phyloP scores from a whole-genome alignment of 92 coral and sea anemone genomes.

The Pocillopora meandrina region DNA sequence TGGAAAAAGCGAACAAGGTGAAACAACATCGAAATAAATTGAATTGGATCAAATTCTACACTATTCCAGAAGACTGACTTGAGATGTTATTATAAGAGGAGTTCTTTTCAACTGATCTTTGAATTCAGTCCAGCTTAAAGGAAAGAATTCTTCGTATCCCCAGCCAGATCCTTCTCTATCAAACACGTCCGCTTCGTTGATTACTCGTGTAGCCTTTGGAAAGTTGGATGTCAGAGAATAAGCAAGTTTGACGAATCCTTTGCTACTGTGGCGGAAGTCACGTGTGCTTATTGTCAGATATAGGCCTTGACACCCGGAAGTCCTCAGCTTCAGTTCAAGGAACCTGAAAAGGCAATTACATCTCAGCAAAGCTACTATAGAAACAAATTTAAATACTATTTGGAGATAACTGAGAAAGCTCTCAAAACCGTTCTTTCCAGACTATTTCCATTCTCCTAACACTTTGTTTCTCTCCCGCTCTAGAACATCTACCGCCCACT shows the following conservation, averaged over 20 bases:
- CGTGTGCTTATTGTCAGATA: constrained; percentile 85
- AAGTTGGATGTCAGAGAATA: constrained; percentile 86
- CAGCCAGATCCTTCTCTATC: constrained; percentile 92
- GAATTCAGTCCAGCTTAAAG: constrained; percentile 74
- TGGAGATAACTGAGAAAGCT: too few species aligned
- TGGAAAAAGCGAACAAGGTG: too few species aligned
- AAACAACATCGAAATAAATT: too few species aligned
- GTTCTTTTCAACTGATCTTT: constrained; percentile 72
- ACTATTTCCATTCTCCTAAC: too few species aligned
- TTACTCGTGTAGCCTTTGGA: constrained; percentile 85
- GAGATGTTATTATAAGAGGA: constrained; percentile 78
- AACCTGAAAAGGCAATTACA: constrained; percentile 49
- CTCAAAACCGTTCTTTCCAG: too few species aligned
- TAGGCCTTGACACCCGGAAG: constrained; percentile 80
- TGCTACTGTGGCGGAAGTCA: constrained; percentile 74
- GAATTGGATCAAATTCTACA: neutral
- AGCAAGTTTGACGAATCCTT: constrained; percentile 80
- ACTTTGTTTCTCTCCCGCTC: too few species aligned
- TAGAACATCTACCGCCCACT: too few species aligned
- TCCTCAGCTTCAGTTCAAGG: constrained; percentile 77
- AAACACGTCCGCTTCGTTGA: constrained; percentile 84
- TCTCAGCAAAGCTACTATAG: too few species aligned
- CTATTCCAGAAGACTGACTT: constrained; percentile 86
- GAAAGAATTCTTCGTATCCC: constrained; percentile 93
- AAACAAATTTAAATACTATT: too few species aligned